Base-by-base conservation (phyloP, 2,888 invertebrate genomes). In the Dendrolimus pini region DNA sequence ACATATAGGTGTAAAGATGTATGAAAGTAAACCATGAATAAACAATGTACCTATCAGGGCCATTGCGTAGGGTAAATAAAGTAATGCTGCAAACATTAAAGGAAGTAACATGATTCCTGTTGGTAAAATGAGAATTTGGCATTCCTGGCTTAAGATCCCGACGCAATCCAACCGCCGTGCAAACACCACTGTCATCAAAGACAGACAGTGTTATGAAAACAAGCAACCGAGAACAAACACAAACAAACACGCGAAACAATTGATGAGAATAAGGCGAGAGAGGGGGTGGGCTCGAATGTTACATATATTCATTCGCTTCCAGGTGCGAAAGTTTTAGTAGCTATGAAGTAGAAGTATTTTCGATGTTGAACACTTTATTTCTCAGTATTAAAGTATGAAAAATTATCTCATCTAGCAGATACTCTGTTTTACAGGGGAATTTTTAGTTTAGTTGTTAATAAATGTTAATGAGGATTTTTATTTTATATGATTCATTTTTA, bases 151-250 rank as follows among this genome's bases (percentile, higher is more conserved):
- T 65, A 71, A 75, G 74, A 77, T 79, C 75, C 70, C 68, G 72
- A 68, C 77, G 80, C 75, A 80, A 80, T 80, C 77, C 80, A 73
- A 78, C 82, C 83, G 80, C 81, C 77, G 71, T 65, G 72, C 80
- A 85, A 85, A 88, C 82, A 83, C 70, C 77, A 72, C 68, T 72
- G 74, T 81, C 83, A 83, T 86, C 88, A 87, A 87, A 89, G 84
- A 85, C 86, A 89, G 84, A 85, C 86, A 85, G 83, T 87, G 87
- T 87, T 89, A 89, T 87, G 87, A 89, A 88, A 89, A 89, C 89
- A 89, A 85, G 82, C 84, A 83, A 74, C 83, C 77, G 73, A 77
- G 80, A 85, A 82, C 82, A 88, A 87, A 88, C 83, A 85, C 81
- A 85, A 85, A 85, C 85, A 87, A 82, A 85, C 83, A 84, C 72